Evolutionary conservation across 1,140 invertebrate species (phyloP).

Genomic region (Drosophila parabipectinata): DNA sequence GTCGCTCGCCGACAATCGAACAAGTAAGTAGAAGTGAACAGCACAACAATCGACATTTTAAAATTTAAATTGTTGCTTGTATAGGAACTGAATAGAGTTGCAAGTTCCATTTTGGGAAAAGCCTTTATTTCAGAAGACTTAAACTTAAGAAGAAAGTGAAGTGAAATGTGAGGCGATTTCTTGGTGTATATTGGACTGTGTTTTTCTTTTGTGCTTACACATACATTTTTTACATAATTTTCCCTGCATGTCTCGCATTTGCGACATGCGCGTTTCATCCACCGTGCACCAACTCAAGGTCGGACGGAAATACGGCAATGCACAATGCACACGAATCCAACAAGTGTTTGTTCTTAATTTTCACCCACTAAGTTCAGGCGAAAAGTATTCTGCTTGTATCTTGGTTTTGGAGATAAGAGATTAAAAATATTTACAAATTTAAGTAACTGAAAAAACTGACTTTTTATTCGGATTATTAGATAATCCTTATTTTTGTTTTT

Average conservation of each 20-base stretch:
- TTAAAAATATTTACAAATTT: no score
- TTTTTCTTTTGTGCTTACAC: conserved; percentile 28
- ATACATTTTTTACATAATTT: conserved; percentile 71
- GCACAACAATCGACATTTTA: background rate
- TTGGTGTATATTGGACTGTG: conserved; percentile 22
- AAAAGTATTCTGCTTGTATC: background rate
- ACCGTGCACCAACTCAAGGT: conserved; percentile 57
- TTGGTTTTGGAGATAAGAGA: no score
- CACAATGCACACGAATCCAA: conserved; percentile 41
- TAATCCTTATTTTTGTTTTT: no score
- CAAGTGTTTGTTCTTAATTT: conserved; percentile 54
- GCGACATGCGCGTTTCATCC: conserved; percentile 60
- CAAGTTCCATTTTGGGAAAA: conserved; percentile 6
- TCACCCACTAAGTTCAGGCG: background rate
- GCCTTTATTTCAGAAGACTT: background rate
- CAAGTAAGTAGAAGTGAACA: conserved; percentile 40
- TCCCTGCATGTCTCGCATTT: conserved; percentile 39
- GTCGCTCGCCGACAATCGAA: conserved; percentile 50
- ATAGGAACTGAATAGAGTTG: conserved; percentile 17
- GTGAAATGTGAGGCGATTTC: conserved; percentile 53
- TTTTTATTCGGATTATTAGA: no score
- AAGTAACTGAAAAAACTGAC: no score
- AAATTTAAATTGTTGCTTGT: conserved; percentile 30
- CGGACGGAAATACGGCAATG: conserved; percentile 33
- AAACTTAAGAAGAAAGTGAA: conserved; percentile 10